Base-by-base conservation (phyloP, 1,140 invertebrate genomes). In the Papilio aristodemus region DNA sequence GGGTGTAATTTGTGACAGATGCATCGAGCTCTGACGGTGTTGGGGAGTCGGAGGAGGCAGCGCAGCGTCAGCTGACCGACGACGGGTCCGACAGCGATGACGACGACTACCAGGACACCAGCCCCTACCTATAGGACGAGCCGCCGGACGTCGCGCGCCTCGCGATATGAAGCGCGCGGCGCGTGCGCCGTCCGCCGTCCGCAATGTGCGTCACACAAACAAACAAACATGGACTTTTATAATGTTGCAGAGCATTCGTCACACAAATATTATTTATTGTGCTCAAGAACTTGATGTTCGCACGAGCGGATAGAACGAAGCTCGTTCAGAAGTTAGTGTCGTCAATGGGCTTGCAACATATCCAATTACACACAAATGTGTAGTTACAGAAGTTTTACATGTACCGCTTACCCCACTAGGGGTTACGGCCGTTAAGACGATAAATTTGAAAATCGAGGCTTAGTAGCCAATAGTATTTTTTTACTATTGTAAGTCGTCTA, bases 51-150 rank as follows among this genome's bases (percentile, higher is more conserved):
- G 79, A 87, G 86, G 78, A 80, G 85, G 73, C 83, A 73, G 71
- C 77, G 80, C 86, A 84, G 72, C 87, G 89, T 69, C 86, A 90
- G 82, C 75, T 89, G 80, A 91, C 87, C 9, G 89, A 91, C 80
- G 89, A 91, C 80, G 86, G 81, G 71, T 84, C 84, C 17, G 86
- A 81, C 64, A 75, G 85, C 75, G 84, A 83, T 78, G 89, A 91
- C 75, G 89, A 91, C 68, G 89, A 91, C 41, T 91, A 85, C 77
- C 85, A 91, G 38, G 89, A 91, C 83, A 88, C 89, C 72, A 90
- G 80, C 79, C 85, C 86, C 14, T 90, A 89, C 71, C 87, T 86
- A 71, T 88, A 87, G 81, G 70, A 71, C 10, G n/a, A 46, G 46
- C 36, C 63, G 46, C 54, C 25, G 11, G 46, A 63, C 66, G 41